Percentiles rank a stretch among this genome's conserved stretches.
Evolutionary conservation across 2,113 vertebrate genomes (phyloP).

Genomic region (Perognathus longimembris): DNA sequence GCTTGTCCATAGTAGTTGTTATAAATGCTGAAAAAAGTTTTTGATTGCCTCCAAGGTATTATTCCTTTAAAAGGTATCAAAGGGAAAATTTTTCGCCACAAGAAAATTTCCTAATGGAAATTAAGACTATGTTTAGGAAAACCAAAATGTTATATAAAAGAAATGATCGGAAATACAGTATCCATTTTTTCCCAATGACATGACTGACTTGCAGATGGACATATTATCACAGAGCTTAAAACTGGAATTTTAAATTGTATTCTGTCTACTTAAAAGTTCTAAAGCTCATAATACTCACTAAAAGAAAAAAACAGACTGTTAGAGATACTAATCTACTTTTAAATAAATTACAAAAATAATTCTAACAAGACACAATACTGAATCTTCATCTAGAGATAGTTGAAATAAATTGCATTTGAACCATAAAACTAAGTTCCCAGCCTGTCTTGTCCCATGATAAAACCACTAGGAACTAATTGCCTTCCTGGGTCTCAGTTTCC

Average conservation of each 20-base stretch:
- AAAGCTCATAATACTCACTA: neutral
- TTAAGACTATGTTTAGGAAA: neutral
- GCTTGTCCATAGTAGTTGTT: neutral
- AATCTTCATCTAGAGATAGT: neutral
- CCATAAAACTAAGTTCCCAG: neutral
- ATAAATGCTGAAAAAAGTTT: constrained; percentile 7
- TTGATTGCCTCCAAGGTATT: neutral
- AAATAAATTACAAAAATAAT: neutral
- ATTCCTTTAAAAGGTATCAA: constrained; percentile 33
- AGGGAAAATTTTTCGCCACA: neutral
- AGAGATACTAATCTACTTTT: constrained; percentile 5
- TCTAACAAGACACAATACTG: neutral
- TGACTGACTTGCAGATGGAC: too few species aligned
- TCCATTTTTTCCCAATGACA: too few species aligned
- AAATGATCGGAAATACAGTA: neutral
- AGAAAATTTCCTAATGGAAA: constrained; percentile 4
- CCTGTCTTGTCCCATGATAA: neutral
- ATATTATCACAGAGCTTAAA: too few species aligned
- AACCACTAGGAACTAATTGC: neutral
- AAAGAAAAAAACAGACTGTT: neutral
- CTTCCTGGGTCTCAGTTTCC: neutral
- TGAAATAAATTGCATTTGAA: neutral
- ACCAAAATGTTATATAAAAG: neutral
- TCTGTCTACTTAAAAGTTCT: neutral
- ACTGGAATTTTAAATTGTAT: too few species aligned